phyloP scores from a whole-genome alignment of 92 coral and sea anemone species.

The Siderastrea siderea region DNA sequence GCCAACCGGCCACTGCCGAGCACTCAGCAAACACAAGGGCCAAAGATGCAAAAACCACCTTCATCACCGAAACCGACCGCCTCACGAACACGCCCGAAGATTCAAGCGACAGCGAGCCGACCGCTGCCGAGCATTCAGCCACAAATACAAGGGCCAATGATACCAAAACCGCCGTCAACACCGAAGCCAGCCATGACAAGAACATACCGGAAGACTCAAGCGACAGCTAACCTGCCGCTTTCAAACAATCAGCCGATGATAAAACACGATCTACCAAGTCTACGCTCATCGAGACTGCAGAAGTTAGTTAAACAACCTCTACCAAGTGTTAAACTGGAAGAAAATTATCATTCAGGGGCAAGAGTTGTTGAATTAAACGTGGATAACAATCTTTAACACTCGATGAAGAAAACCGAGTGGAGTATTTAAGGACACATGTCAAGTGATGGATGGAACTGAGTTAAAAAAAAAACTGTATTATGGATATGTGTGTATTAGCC shows the following conservation, averaged over 20 bases:
- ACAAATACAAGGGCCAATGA: not conserved
- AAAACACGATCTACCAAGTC: not conserved
- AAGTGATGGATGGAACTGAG: too few species aligned
- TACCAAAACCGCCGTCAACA: slow-evolving; percentile 2
- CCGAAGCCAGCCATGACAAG: not conserved
- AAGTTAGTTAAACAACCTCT: not conserved
- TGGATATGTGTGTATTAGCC: too few species aligned
- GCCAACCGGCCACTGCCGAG: not conserved
- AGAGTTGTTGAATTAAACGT: not conserved
- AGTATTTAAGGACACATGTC: not conserved
- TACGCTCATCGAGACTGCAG: not conserved
- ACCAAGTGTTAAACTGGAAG: not conserved
- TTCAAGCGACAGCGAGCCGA: not conserved
- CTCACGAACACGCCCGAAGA: not conserved
- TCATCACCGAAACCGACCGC: not conserved
- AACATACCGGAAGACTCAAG: not conserved
- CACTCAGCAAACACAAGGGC: not conserved
- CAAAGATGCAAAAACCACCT: not conserved
- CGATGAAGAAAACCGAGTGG: not conserved
- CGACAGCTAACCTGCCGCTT: not conserved
- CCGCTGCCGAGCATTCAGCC: slow-evolving; percentile 2
- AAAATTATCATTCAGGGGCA: not conserved
- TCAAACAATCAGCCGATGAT: not conserved
- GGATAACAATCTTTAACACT: not conserved
- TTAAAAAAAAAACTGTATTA: too few species aligned